phyloP scores from a whole-genome alignment of 2,113 vertebrate genomes.

The Ornithorhynchus anatinus region DNA sequence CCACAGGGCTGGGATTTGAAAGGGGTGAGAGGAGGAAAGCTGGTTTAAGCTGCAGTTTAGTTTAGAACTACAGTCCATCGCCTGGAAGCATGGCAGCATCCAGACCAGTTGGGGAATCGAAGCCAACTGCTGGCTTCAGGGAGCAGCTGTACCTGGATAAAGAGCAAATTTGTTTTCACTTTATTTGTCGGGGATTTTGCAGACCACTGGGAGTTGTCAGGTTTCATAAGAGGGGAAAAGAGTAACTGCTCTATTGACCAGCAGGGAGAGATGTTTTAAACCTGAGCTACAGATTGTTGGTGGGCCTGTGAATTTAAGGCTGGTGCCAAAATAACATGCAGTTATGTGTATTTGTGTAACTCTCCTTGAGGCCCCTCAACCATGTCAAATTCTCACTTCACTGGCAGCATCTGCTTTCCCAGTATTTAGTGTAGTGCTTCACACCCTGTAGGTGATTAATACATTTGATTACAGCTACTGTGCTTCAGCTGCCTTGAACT shows the following conservation, averaged over 20 bases:
- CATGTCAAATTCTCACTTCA: too few species aligned
- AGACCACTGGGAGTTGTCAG: constrained; percentile 57
- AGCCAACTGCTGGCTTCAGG: too few species aligned
- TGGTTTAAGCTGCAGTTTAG: constrained; percentile 45
- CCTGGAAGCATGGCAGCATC: neutral
- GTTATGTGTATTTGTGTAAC: too few species aligned
- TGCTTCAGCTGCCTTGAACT: too few species aligned
- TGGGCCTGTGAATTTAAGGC: constrained; percentile 39
- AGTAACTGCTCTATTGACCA: constrained; percentile 50
- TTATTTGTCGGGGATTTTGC: constrained; percentile 49
- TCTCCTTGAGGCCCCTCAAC: too few species aligned
- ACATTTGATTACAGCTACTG: too few species aligned
- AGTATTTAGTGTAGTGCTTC: too few species aligned
- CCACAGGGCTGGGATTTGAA: too few species aligned
- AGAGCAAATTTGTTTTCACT: constrained; percentile 57
- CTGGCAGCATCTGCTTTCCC: too few species aligned
- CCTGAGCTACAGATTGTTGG: constrained; percentile 50
- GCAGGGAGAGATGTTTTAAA: constrained; percentile 40
- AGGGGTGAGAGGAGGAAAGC: constrained; percentile 26
- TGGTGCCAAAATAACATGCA: constrained; percentile 36
- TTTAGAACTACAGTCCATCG: neutral
- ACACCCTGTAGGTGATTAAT: too few species aligned
- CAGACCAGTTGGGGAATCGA: too few species aligned
- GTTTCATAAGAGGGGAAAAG: constrained; percentile 37
- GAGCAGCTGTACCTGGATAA: constrained; percentile 32